phyloP scores from a whole-genome alignment of 2,888 invertebrate species.

The Drosophila buzzatii region DNA sequence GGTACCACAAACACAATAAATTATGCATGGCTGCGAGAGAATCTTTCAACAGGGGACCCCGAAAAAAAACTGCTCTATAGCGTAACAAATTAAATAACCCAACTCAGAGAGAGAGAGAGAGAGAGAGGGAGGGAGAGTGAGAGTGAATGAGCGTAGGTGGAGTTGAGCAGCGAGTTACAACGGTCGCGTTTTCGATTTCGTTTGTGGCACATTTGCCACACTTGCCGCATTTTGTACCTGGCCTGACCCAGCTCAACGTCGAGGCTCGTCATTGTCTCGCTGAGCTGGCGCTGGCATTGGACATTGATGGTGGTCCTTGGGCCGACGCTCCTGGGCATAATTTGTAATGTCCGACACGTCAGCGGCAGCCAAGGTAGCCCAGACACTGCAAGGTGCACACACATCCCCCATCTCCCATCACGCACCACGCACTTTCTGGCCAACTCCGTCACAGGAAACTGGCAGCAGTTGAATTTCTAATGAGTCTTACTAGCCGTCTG shows the following conservation, averaged over 20 bases:
- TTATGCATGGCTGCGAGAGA: conserved; percentile 67
- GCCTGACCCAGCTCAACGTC: conserved; percentile 58
- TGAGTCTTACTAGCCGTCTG: conserved; percentile 36
- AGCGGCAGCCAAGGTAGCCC: conserved; percentile 27
- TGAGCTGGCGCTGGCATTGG: conserved; percentile 37
- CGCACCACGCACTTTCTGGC: conserved; percentile 67
- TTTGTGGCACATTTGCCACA: conserved; percentile 54
- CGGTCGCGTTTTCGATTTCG: conserved; percentile 69
- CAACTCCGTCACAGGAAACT: conserved; percentile 58
- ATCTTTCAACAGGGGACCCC: conserved; percentile 65
- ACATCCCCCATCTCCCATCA: conserved; percentile 12
- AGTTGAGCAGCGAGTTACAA: conserved; percentile 21
- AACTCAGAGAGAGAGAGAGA: conserved; percentile 25
- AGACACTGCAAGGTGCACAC: conserved; percentile 64
- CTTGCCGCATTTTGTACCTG: conserved; percentile 46
- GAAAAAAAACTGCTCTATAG: conserved; percentile 33
- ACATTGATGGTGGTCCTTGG: conserved; percentile 74
- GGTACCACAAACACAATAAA: conserved; percentile 61
- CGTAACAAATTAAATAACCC: conserved; percentile 78
- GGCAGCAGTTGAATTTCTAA: conserved; percentile 67
- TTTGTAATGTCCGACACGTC: conserved; percentile 81
- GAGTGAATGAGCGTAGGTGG: conserved; percentile 1
- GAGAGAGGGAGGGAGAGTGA: neutral
- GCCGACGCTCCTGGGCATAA: conserved; percentile 73
- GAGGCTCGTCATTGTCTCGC: conserved; percentile 67